phyloP scores from a whole-genome alignment of 2,113 vertebrate species.

The Campylomormyrus tamandua region DNA sequence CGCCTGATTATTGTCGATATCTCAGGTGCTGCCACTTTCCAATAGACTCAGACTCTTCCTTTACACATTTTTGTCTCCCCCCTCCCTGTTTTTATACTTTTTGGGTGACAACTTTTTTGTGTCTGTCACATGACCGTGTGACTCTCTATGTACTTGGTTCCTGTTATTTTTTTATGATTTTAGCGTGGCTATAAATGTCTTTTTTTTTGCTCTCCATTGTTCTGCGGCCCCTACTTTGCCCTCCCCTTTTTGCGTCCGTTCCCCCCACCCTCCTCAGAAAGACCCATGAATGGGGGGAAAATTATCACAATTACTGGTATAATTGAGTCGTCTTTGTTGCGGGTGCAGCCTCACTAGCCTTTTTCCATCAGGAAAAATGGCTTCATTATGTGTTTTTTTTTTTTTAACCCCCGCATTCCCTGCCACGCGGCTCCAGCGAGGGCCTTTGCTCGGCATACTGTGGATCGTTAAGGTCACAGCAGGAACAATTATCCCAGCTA shows the following conservation, averaged over 20 bases:
- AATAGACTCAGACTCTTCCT: conserved; percentile 42
- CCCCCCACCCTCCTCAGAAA: conserved; percentile 81
- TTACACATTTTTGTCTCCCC: conserved; percentile 55
- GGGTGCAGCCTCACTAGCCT: conserved; percentile 99
- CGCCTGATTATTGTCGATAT: conserved; percentile 23
- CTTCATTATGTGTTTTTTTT: conserved; percentile 99
- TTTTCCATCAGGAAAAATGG: conserved; percentile 99
- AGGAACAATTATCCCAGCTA: conserved; percentile 99
- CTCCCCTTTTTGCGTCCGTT: conserved; percentile 95
- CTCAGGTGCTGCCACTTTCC: neutral
- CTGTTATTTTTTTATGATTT: conserved; percentile 68
- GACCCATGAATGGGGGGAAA: conserved; percentile 98
- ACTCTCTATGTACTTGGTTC: conserved; percentile 49
- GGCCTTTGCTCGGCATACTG: conserved; percentile 85
- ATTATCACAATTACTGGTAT: conserved; percentile 99
- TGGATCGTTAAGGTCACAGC: conserved; percentile 99
- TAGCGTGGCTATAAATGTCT: conserved; percentile 63
- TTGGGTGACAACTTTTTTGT: conserved; percentile 37
- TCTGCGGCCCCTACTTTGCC: conserved; percentile 41
- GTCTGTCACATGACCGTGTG: conserved; percentile 54
- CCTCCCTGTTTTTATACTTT: conserved; percentile 21
- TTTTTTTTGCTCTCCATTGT: conserved; percentile 94
- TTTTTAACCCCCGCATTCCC: conserved; percentile 76
- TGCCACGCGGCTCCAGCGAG: conserved; percentile 96
- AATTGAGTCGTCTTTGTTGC: conserved; percentile 99